Base-by-base conservation (phyloP, 2,888 invertebrate species). In the Lasius fuliginosus region DNA sequence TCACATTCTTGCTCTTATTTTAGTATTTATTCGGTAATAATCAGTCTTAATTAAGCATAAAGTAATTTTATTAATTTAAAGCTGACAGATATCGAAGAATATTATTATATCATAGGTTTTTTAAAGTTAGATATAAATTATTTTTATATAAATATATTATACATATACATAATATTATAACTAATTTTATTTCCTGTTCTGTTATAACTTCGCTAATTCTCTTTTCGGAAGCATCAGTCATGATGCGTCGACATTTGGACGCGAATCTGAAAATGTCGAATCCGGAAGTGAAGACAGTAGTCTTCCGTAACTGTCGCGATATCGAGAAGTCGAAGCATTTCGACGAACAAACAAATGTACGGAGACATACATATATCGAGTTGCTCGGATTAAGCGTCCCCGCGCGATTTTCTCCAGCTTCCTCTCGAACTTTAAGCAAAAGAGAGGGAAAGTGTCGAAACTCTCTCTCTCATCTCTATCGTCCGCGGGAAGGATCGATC, bases 401-500 rank as follows among this genome's bases (percentile, higher is more conserved):
- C 23, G 23, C 36, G 36, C n/a, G 36, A 46, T 58, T 23, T 23
- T 33, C 27, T 18, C 46, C 15, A 46, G 67, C 53, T 76, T 69
- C 60, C 69, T 23, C 58, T 67, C 76, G 58, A 23, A 49, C 76
- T 77, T 85, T 74, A 82, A 75, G 62, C 33, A 46, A 62, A 75
- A 27, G n/a, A 71, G 60, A 69, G 58, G 74, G 83, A 85, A 88
- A 85, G 79, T 71, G 85, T 75, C 56, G 64, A 42, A 23, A n/a
- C 18, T 49, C 18, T 49, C 49, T 49, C 15, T 46, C 60, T 58
- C 62, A 3, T 40, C 27, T 49, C 75, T 36, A 83, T 82, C 68
- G 56, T 68, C 27, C 68, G n/a, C 27, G 11, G 53, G 64, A 46
- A 62, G 56, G 56, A 67, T 84, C 75, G 58, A 65, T 82, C 76